A percentile compares a stretch with the other conserved stretches of the same genome.
These are phyloP conservation scores for Boleophthalmus pectinirostris DNA, from an alignment of 2,113 vertebrate genomes.

Conservation along the genomic window DNA sequence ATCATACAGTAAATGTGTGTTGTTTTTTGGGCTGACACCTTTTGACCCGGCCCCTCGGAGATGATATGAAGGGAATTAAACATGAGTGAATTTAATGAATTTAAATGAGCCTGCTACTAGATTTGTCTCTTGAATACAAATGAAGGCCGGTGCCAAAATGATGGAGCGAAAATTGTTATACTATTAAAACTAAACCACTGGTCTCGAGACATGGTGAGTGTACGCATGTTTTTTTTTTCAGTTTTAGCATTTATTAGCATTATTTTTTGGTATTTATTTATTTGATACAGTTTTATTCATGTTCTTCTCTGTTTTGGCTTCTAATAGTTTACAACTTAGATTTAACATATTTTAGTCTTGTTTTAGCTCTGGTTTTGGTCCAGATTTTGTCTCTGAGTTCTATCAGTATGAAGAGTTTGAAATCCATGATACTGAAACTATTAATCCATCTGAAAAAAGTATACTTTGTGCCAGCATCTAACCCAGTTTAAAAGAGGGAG, in stretches of 20 bases:
- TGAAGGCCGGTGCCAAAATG: background rate
- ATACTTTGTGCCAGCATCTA: background rate
- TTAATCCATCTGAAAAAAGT: background rate
- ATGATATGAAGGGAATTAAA: constrained; percentile 17
- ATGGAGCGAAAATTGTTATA: background rate
- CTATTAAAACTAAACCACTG: background rate
- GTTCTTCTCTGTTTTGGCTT: background rate
- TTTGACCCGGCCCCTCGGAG: constrained; percentile 12
- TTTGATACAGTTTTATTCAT: background rate
- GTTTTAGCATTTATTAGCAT: too few species aligned
- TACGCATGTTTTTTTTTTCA: too few species aligned
- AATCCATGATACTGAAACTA: background rate
- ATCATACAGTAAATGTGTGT: constrained; percentile 18
- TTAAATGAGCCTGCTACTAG: constrained; percentile 14
- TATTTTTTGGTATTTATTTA: too few species aligned
- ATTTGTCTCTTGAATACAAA: constrained; percentile 12
- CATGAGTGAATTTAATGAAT: constrained; percentile 10
- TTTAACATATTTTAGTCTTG: background rate
- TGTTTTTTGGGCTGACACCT: constrained; percentile 17
- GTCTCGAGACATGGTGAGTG: too few species aligned
- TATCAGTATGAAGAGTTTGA: background rate
- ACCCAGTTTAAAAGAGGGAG: background rate
- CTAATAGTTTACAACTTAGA: too few species aligned
- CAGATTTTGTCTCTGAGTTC: background rate
- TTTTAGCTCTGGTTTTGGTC: background rate